phyloP scores from a whole-genome alignment of 1,140 invertebrate genomes.

The Nephila pilipes region DNA sequence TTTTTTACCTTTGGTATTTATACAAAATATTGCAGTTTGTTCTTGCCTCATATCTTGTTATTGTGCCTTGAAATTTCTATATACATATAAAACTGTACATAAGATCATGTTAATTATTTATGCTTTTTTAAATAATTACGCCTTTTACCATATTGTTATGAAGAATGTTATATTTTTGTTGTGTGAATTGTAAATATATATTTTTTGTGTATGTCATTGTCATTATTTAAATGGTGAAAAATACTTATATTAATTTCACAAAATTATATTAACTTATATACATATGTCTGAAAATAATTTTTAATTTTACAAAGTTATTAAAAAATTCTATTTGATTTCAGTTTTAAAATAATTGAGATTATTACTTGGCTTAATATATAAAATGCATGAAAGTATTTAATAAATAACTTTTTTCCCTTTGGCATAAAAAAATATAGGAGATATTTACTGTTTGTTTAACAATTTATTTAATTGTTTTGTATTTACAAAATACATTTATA shows the following conservation, averaged over 20 bases:
- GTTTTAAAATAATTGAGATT: too few species aligned
- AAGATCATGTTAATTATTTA: neutral
- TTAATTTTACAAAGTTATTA: too few species aligned
- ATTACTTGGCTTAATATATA: too few species aligned
- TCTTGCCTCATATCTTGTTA: neutral
- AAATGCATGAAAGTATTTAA: too few species aligned
- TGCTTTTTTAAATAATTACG: neutral
- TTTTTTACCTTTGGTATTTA: neutral
- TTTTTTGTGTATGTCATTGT: conserved; percentile 1
- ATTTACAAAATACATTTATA: too few species aligned
- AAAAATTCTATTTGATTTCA: too few species aligned
- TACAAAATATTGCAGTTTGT: neutral
- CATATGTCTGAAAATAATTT: too few species aligned
- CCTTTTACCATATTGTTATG: neutral
- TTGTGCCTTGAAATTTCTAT: conserved; percentile 4
- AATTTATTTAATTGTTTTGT: too few species aligned
- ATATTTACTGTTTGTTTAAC: too few species aligned
- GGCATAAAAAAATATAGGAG: too few species aligned
- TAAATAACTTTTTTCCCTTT: too few species aligned
- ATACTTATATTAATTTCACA: neutral
- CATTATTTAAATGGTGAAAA: neutral
- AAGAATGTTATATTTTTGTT: conserved; percentile 23
- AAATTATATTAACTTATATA: too few species aligned
- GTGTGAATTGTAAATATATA: conserved; percentile 11
- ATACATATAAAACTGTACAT: neutral